Conservation (phyloP, 2,113 vertebrate species). For the Riparia riparia region DNA sequence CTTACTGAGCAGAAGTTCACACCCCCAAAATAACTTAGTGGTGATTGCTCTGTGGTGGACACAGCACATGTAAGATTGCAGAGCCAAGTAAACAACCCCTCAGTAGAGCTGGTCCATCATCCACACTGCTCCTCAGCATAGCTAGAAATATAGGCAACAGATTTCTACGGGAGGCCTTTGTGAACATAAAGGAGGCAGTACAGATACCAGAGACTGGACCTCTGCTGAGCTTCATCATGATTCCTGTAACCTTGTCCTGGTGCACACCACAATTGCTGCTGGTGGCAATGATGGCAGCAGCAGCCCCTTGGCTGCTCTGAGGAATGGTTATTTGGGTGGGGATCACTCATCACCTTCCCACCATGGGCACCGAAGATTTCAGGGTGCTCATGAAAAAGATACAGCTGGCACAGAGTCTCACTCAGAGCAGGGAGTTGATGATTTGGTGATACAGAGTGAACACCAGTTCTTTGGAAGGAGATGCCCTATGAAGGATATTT, state of each 20-base stretch:
- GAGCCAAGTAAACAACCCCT: neutral
- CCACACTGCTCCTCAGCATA: neutral
- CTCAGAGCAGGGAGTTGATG: neutral
- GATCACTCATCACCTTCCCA: neutral
- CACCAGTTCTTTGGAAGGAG: neutral
- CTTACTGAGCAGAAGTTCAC: neutral
- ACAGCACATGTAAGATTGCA: neutral
- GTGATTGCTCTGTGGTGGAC: rapidly evolving
- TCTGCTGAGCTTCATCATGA: neutral
- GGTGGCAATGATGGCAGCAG: neutral
- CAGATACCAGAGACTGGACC: neutral
- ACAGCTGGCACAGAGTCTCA: rapidly evolving
- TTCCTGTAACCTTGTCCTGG: neutral
- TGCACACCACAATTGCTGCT: neutral
- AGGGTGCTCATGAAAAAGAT: neutral
- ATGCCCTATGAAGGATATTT: neutral
- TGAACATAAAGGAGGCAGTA: neutral
- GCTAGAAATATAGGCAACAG: neutral
- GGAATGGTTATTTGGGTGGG: neutral
- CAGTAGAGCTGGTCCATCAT: neutral
- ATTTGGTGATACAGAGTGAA: rapidly evolving
- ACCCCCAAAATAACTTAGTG: neutral
- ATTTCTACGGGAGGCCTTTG: neutral
- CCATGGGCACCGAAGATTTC: neutral
- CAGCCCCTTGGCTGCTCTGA: neutral